Conservation (phyloP, 2,113 vertebrate species). For the Nycticebus coucang region DNA sequence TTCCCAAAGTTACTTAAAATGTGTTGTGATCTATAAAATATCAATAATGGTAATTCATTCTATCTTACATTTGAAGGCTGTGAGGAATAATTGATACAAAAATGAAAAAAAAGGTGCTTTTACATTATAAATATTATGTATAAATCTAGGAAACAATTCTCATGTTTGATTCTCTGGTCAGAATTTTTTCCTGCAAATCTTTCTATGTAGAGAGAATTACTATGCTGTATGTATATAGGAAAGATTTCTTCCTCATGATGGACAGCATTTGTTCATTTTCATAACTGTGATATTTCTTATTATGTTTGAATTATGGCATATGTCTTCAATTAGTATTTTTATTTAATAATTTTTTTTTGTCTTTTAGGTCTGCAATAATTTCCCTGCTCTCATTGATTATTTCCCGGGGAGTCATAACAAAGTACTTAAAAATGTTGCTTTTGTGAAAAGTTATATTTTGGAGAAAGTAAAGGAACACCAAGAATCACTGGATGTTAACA, state of each 20-base stretch:
- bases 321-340: background rate
- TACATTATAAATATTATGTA: background rate
- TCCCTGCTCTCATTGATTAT: slow-evolving; percentile 84
- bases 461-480: slow-evolving; percentile 83
- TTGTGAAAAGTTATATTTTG: slow-evolving; percentile 74
- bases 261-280: background rate
- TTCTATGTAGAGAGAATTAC: background rate
- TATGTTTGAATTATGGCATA: too few relatives aligned
- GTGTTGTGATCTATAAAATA: background rate
- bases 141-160: background rate
- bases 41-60: background rate
- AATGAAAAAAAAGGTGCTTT: background rate
- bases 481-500: slow-evolving; percentile 78
- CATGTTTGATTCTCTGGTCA: background rate
- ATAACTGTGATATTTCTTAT: too few relatives aligned
- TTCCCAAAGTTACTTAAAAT: background rate
- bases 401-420: slow-evolving; percentile 85
- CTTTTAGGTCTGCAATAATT: slow-evolving; percentile 86
- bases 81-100: background rate
- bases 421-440: background rate
- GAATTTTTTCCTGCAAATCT: background rate
- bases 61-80: background rate
- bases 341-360: background rate
- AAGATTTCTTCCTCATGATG: background rate
- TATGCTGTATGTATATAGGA: too few relatives aligned